A percentile compares a stretch with the other conserved stretches of the same genome.
Evolutionary conservation across 1,140 invertebrate genomes (phyloP).

Genomic region (Aphaenogaster rudis): DNA sequence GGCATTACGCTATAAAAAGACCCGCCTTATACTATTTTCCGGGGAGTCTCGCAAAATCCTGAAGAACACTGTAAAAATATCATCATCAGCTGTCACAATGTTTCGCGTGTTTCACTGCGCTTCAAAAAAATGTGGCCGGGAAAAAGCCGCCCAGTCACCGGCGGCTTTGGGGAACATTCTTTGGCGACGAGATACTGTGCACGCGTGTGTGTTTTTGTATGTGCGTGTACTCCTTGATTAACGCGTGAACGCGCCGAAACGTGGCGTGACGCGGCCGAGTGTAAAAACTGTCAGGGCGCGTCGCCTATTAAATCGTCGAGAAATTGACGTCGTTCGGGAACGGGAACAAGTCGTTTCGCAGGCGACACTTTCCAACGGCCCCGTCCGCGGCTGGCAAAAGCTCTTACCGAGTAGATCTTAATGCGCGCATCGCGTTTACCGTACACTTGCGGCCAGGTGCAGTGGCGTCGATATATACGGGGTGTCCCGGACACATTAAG

Average conservation of each 20-base stretch:
- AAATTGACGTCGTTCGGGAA: conserved; percentile 49
- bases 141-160: not conserved
- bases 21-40: conserved; percentile 4
- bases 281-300: conserved; percentile 58
- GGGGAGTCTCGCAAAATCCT: conserved; percentile 26
- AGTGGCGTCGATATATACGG: not conserved
- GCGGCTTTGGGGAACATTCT: not conserved
- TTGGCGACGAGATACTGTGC: not conserved
- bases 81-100: conserved; percentile 28
- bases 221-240: conserved; percentile 24
- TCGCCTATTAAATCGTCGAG: conserved; percentile 57
- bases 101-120: conserved; percentile 2
- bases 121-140: not conserved
- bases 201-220: not conserved
- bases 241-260: conserved; percentile 54
- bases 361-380: conserved; percentile 48
- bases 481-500: not conserved
- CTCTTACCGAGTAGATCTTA: not conserved
- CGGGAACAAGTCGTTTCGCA: conserved; percentile 49
- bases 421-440: conserved; percentile 10
- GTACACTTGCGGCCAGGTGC: conserved; percentile 36
- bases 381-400: not conserved
- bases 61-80: conserved; percentile 5
- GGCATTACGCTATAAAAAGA: conserved; percentile 55
- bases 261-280: conserved; percentile 44